Conservation (phyloP, 2,888 invertebrate genomes). For the Caenorhabditis drosophilae region DNA sequence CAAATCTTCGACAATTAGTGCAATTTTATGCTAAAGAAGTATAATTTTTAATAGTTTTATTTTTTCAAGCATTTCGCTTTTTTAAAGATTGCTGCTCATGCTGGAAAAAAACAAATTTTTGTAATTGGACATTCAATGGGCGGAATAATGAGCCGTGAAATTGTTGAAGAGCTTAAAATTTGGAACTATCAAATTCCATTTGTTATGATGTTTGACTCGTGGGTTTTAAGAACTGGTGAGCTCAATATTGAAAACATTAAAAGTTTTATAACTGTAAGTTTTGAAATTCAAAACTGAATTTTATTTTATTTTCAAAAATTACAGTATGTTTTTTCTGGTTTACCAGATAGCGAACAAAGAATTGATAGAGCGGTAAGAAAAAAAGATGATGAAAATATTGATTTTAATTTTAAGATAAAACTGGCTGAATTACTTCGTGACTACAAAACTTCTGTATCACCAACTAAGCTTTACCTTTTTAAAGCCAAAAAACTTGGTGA, state of each 20-base stretch:
- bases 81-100: slow-evolving; percentile 48
- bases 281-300: not conserved
- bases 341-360: slow-evolving; percentile 39
- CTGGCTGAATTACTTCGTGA: slow-evolving; percentile 47
- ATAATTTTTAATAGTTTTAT: slow-evolving; percentile 5
- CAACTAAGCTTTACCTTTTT: slow-evolving; percentile 51
- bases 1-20: slow-evolving; percentile 52
- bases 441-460: slow-evolving; percentile 38
- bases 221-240: slow-evolving; percentile 49
- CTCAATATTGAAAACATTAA: slow-evolving; percentile 45
- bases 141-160: slow-evolving; percentile 59
- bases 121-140: slow-evolving; percentile 65
- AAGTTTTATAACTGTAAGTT: slow-evolving; percentile 38
- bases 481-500: slow-evolving; percentile 58
- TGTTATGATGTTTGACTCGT: slow-evolving; percentile 59
- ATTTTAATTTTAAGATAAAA: slow-evolving; percentile 22
- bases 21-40: slow-evolving; percentile 57
- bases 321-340: slow-evolving; percentile 47
- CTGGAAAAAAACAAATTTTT: slow-evolving; percentile 40
- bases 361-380: slow-evolving; percentile 37
- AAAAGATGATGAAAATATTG: not conserved
- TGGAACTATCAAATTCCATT: slow-evolving; percentile 45
- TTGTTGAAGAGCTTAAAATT: slow-evolving; percentile 42
- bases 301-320: slow-evolving; percentile 4
- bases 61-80: not conserved